phyloP scores from a whole-genome alignment of 2,113 vertebrate genomes.

The Takifugu bimaculatus region DNA sequence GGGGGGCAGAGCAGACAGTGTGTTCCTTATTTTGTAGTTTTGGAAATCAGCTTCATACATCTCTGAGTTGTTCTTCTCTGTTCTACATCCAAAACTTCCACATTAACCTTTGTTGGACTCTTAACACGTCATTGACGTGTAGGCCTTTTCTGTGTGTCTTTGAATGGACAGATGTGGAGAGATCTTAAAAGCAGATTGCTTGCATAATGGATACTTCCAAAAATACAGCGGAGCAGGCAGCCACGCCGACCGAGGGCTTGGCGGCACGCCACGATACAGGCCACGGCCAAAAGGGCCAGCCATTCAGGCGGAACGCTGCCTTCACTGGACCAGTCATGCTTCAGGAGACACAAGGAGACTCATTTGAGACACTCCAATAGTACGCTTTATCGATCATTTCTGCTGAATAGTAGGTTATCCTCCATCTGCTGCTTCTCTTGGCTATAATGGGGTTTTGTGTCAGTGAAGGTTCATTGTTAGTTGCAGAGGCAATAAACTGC shows the following conservation, averaged over 20 bases:
- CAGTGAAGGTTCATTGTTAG: conserved; percentile 39
- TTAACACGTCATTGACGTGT: conserved; percentile 43
- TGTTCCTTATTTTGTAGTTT: too few species aligned
- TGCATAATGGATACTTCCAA: conserved; percentile 72
- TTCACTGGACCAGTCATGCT: conserved; percentile 38
- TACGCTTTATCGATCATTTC: not conserved
- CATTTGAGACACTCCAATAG: not conserved
- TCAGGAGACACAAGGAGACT: conserved; percentile 56
- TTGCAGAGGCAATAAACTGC: conserved; percentile 12
- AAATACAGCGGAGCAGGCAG: conserved; percentile 68
- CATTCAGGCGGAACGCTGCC: conserved; percentile 44
- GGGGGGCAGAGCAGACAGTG: too few species aligned
- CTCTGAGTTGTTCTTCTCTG: not conserved
- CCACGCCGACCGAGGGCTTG: conserved; percentile 62
- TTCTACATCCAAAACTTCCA: conserved; percentile 12
- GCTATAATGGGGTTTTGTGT: conserved; percentile 26
- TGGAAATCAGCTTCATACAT: not conserved
- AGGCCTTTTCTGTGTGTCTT: conserved; percentile 41
- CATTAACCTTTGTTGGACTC: conserved; percentile 21
- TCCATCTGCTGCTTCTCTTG: conserved; percentile 38
- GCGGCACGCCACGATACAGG: conserved; percentile 47
- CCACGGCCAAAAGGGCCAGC: conserved; percentile 31
- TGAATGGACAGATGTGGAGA: conserved; percentile 30
- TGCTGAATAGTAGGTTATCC: conserved; percentile 38
- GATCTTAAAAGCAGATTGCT: conserved; percentile 70